phyloP scores from a whole-genome alignment of 2,888 invertebrate genomes.

The Drosophila yooni region DNA sequence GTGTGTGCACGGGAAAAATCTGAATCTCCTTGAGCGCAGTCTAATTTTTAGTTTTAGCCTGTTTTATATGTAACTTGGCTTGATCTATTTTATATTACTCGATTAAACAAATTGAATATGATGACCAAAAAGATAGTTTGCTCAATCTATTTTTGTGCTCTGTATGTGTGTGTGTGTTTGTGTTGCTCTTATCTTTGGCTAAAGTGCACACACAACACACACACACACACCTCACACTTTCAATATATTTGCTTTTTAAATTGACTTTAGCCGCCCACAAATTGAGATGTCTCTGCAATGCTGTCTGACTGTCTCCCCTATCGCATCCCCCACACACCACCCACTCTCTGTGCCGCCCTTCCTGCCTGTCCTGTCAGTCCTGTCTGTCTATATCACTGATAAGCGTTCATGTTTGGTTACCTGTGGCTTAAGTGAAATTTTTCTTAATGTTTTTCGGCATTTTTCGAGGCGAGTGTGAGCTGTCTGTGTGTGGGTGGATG shows the following conservation, averaged over 20 bases:
- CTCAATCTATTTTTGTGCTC: neutral
- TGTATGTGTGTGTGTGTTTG: conserved; percentile 17
- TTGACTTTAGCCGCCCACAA: conserved; percentile 72
- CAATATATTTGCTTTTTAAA: conserved; percentile 73
- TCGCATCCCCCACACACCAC: neutral
- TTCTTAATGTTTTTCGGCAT: conserved; percentile 36
- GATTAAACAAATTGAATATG: neutral
- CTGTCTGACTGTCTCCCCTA: conserved; percentile 12
- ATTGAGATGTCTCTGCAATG: conserved; percentile 61
- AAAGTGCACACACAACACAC: conserved; percentile 47
- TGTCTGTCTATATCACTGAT: conserved; percentile 50
- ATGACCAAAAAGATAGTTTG: neutral
- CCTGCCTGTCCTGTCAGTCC: conserved; percentile 20
- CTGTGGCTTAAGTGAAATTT: conserved; percentile 74
- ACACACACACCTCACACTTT: conserved; percentile 5
- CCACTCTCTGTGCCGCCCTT: neutral
- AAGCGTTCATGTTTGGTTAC: conserved; percentile 64
- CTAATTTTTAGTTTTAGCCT: neutral
- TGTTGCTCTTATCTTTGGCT: conserved; percentile 48
- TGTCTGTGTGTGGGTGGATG: neutral
- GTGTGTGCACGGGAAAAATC: neutral
- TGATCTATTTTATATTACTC: neutral
- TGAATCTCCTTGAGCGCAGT: neutral
- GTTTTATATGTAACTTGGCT: neutral
- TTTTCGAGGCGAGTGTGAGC: neutral